Evolutionary conservation across 2,888 invertebrate genomes (phyloP), one percentile per base, ranked within the genome.

Genomic region (Argyresthia albistria): DNA sequence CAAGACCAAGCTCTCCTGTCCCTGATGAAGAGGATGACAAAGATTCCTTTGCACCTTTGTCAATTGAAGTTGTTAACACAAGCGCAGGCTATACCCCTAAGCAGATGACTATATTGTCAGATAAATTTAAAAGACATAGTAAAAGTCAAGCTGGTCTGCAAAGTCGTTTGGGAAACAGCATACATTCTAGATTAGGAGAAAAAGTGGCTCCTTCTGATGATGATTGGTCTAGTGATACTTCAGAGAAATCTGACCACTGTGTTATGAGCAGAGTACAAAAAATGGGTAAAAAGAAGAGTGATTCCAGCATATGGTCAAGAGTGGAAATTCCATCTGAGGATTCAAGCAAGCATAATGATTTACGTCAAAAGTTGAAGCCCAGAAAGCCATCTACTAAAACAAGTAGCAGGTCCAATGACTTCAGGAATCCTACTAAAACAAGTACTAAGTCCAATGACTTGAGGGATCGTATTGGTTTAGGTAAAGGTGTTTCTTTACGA

Each of bases 261-360:
- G 77, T 89, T 12, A 86, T 87, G 67, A 90, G 90, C 62, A 83
- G 88, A 61, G 89, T 90, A 47, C 82, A 88, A 64, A 84, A 76
- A 69, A 72, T 86, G 10, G 70, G 73, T 64, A 60, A 61, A 54
- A 74, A 74, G 45, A 77, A 70, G 51, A 72, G 73, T 51, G 70
- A 75, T 12, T 80, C 78, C 7, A 89, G 80, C 64, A 90, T 91
- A 6, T 91, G 90, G 90, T 83, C 90, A 7, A 81, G 90, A 70
- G 67, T 90, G 58, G 89, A 90, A 58, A 67, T 56, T 51, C 72
- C 69, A 59, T 60, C 65, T 37, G 66, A 57, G 58, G 63, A 60
- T 56, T 54, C 58, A 48, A 64, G 54, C 58, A 57, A 60, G 48
- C 64, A 67, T 54, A 80, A 64, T 65, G 87, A 84, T 60, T 70